phyloP scores from a whole-genome alignment of 2,888 invertebrate genomes.

The Dolichomitus sp. region DNA sequence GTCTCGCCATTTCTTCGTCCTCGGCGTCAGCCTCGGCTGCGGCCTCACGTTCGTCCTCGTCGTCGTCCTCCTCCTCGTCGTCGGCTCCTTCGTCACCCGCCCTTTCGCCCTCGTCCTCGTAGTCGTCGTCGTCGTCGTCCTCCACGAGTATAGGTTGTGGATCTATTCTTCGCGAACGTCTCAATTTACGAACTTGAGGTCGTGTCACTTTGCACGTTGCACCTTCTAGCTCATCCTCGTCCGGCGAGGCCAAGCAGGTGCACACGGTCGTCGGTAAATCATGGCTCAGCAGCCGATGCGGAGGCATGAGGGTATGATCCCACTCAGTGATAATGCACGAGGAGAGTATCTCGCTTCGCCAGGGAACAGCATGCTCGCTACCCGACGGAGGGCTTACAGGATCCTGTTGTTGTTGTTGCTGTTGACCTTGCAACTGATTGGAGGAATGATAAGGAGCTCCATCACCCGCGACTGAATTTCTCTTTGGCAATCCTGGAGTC shows the following conservation, averaged over 20 bases:
- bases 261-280: slow-evolving; percentile 89
- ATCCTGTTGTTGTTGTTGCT: slow-evolving; percentile 72
- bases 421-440: slow-evolving; percentile 69
- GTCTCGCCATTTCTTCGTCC: slow-evolving; percentile 88
- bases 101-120: slow-evolving; percentile 87
- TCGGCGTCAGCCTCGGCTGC: slow-evolving; percentile 77
- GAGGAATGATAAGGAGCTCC: slow-evolving; percentile 86
- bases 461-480: slow-evolving; percentile 91
- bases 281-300: slow-evolving; percentile 89
- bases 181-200: slow-evolving; percentile 87
- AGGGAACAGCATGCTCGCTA: slow-evolving; percentile 79
- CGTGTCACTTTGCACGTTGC: slow-evolving; percentile 56
- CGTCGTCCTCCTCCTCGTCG: slow-evolving; percentile 86
- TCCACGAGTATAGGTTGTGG: slow-evolving; percentile 90
- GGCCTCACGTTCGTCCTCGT: slow-evolving; percentile 80
- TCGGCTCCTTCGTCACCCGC: slow-evolving; percentile 87
- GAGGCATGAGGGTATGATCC: slow-evolving; percentile 90
- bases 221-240: slow-evolving; percentile 89
- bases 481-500: slow-evolving; percentile 88
- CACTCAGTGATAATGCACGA: slow-evolving; percentile 84
- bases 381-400: slow-evolving; percentile 79
- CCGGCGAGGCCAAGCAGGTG: slow-evolving; percentile 90
- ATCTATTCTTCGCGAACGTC: slow-evolving; percentile 90
- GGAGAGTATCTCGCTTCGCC: slow-evolving; percentile 81
- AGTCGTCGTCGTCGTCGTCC: slow-evolving; percentile 87